A percentile compares a stretch with the other conserved stretches of the same genome.
Conservation (phyloP, 2,113 vertebrate genomes). For the Channa maculata region DNA sequence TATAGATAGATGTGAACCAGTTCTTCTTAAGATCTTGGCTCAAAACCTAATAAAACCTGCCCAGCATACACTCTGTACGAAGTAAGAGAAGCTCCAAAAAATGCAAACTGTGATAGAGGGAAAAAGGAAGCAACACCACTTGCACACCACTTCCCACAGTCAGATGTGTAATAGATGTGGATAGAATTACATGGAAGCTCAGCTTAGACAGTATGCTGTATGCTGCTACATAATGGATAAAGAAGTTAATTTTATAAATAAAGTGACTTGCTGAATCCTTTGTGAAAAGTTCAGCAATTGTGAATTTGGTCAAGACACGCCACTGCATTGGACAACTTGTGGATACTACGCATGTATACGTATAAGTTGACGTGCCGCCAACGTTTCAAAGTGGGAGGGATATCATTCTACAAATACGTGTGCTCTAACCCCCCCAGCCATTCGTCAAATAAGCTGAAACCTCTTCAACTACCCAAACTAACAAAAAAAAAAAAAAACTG, state of each 20-base stretch:
- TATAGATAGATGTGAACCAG: neutral
- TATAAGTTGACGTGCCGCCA: conserved; percentile 78
- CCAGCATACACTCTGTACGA: too few relatives aligned
- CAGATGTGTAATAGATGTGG: neutral
- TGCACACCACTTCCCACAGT: neutral
- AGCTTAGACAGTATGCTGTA: too few relatives aligned
- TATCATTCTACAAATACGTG: conserved; percentile 79
- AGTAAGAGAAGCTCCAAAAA: too few relatives aligned
- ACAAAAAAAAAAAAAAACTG: neutral
- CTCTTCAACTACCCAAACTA: conserved; percentile 27
- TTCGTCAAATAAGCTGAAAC: conserved; percentile 63
- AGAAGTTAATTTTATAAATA: neutral
- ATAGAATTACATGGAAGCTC: too few relatives aligned
- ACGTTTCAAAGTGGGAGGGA: conserved; percentile 85
- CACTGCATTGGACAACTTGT: conserved; percentile 48
- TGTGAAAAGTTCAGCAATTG: conserved; percentile 28
- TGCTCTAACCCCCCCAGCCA: conserved; percentile 57
- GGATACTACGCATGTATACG: conserved; percentile 50
- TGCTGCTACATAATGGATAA: too few relatives aligned
- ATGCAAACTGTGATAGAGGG: neutral
- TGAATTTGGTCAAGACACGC: conserved; percentile 34
- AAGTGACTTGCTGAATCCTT: neutral
- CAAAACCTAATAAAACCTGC: neutral
- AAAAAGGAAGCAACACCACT: too few relatives aligned
- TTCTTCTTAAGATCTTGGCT: too few relatives aligned